A percentile compares a stretch with the other conserved stretches of the same genome.
Evolutionary conservation across 2,797 vertebrate species (phyloP).

Genomic region (Hoplostethus atlanticus): DNA sequence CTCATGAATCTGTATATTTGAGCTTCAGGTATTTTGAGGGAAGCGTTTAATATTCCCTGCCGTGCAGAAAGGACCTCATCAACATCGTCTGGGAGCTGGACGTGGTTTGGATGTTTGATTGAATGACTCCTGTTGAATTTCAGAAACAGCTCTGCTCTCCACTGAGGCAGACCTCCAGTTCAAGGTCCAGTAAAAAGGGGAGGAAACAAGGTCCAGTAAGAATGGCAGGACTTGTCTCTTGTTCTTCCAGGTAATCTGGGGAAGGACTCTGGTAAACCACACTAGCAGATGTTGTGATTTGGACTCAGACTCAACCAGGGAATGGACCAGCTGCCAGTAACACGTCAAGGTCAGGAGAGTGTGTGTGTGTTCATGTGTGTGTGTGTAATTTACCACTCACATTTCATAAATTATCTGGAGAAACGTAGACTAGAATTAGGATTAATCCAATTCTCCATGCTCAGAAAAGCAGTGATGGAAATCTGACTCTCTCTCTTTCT

Average conservation of each 20-base stretch:
- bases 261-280: slow-evolving; percentile 19
- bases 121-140: slow-evolving; percentile 11
- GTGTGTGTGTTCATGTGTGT: background rate
- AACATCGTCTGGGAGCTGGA: background rate
- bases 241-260: slow-evolving; percentile 21
- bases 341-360: slow-evolving; percentile 31
- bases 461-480: background rate
- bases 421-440: background rate
- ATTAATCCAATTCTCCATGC: slow-evolving; percentile 14
- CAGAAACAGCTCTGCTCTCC: slow-evolving; percentile 5
- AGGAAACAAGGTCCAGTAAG: slow-evolving; percentile 30
- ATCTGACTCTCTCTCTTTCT: background rate
- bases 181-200: slow-evolving; percentile 22
- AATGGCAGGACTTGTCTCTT: slow-evolving; percentile 18
- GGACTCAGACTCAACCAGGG: slow-evolving; percentile 29
- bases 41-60: background rate
- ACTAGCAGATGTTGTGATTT: slow-evolving; percentile 44
- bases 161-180: slow-evolving; percentile 8
- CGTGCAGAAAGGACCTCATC: slow-evolving; percentile 2
- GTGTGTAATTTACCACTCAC: slow-evolving; percentile 19
- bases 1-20: slow-evolving; percentile 10
- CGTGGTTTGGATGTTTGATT: slow-evolving; percentile 22
- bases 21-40: slow-evolving; percentile 12
- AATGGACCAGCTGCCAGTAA: slow-evolving; percentile 13
- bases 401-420: slow-evolving; percentile 16